A percentile compares a stretch with the other conserved stretches of the same genome.
phyloP scores from a whole-genome alignment of 2,888 invertebrate species.

The Lithodes maja region DNA sequence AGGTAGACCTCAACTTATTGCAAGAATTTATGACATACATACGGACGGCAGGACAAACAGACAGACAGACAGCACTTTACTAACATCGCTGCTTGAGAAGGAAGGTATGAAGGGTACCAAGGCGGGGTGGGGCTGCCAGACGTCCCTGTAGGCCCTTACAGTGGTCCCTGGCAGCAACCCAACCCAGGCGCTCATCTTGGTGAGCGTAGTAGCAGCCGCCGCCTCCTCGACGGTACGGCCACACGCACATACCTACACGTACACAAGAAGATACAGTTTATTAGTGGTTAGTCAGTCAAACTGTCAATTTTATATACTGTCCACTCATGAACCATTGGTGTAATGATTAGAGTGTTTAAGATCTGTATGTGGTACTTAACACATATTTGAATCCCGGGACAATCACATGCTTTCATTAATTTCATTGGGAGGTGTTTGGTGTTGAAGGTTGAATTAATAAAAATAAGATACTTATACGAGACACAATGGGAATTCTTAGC shows the following conservation, averaged over 20 bases:
- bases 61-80: background rate
- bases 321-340: background rate
- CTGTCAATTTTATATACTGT: background rate
- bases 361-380: too few relatives aligned
- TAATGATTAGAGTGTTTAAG: too few relatives aligned
- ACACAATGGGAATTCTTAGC: too few relatives aligned
- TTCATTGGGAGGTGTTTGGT: too few relatives aligned
- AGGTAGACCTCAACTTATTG: too few relatives aligned
- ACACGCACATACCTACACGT: conserved; percentile 40
- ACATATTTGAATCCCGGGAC: too few relatives aligned
- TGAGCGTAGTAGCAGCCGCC: conserved; percentile 50
- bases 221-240: conserved; percentile 51
- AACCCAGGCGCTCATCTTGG: conserved; percentile 56
- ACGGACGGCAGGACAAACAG: too few relatives aligned
- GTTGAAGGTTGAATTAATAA: too few relatives aligned
- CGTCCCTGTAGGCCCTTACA: conserved; percentile 59
- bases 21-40: too few relatives aligned
- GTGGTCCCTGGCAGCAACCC: conserved; percentile 52
- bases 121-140: conserved; percentile 50
- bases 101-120: conserved; percentile 39
- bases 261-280: too few relatives aligned
- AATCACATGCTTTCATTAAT: too few relatives aligned
- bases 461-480: too few relatives aligned
- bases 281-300: background rate
- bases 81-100: conserved; percentile 51